phyloP scores from a whole-genome alignment of 2,113 vertebrate species.

The Trachemys scripta region DNA sequence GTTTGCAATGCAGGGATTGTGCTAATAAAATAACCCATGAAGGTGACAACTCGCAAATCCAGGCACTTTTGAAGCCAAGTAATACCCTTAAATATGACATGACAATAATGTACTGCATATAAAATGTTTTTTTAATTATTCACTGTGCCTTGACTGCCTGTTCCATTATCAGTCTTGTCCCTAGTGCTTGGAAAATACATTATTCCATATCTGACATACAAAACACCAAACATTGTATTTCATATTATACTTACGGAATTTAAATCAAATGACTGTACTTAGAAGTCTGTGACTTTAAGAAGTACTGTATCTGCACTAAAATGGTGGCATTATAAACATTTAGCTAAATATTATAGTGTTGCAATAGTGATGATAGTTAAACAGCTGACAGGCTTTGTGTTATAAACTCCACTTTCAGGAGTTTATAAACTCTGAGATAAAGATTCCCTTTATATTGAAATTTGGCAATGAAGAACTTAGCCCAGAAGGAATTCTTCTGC shows the following conservation, averaged over 20 bases:
- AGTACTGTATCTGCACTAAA: conserved; percentile 12
- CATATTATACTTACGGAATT: not conserved
- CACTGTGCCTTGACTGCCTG: conserved; percentile 12
- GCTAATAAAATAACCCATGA: conserved; percentile 22
- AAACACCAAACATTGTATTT: not conserved
- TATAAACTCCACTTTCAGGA: conserved; percentile 2
- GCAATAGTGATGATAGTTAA: not conserved
- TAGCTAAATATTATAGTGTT: not conserved
- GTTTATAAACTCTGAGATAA: conserved; percentile 28
- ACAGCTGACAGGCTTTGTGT: conserved; percentile 1
- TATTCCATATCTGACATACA: not conserved
- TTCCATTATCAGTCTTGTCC: conserved; percentile 29
- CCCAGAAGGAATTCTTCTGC: not conserved
- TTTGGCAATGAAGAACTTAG: not conserved
- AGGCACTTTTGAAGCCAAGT: conserved; percentile 39
- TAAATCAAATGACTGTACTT: not conserved
- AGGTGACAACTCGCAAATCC: conserved; percentile 43
- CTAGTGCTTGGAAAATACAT: not conserved
- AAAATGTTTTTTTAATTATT: conserved; percentile 40
- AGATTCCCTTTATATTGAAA: conserved; percentile 27
- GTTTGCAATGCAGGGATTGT: conserved; percentile 15
- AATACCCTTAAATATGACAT: conserved; percentile 39
- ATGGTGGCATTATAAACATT: not conserved
- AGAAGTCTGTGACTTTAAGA: conserved; percentile 25
- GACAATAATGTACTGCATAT: conserved; percentile 3